Evolutionary conservation across 2,113 vertebrate genomes (phyloP).

Genomic region (Prunella himalayana): DNA sequence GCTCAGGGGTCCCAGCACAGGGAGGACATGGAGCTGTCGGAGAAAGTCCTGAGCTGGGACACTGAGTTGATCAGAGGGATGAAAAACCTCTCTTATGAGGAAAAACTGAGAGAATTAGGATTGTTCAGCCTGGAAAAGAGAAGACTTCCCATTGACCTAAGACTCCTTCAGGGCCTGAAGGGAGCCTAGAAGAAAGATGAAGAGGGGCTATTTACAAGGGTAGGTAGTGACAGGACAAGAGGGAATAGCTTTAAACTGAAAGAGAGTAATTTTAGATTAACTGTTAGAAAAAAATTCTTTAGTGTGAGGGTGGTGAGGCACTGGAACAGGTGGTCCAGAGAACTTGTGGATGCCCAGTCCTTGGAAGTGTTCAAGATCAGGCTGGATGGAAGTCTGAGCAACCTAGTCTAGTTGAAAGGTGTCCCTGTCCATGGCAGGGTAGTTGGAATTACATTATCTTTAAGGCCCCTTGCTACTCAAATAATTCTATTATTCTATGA

Average conservation of each 20-base stretch:
- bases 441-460: not conserved
- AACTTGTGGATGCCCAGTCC: not conserved
- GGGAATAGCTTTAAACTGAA: not conserved
- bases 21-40: rapidly evolving
- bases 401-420: not conserved
- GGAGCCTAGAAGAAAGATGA: not conserved
- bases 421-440: not conserved
- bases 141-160: not conserved
- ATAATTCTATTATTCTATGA: not conserved
- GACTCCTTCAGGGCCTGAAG: not conserved
- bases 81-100: not conserved
- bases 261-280: not conserved
- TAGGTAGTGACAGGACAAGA: not conserved
- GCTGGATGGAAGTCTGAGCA: not conserved
- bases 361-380: not conserved
- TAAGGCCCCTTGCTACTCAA: not conserved
- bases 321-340: not conserved
- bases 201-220: not conserved
- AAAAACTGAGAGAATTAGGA: not conserved
- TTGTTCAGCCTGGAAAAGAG: not conserved
- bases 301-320: not conserved
- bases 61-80: not conserved
- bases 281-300: not conserved
- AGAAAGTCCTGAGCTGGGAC: not conserved
- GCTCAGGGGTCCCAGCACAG: not conserved